Evolutionary conservation across 2,888 invertebrate genomes (phyloP), one percentile per base, ranked within the genome.

Genomic region (Lochmaea crataegi): DNA sequence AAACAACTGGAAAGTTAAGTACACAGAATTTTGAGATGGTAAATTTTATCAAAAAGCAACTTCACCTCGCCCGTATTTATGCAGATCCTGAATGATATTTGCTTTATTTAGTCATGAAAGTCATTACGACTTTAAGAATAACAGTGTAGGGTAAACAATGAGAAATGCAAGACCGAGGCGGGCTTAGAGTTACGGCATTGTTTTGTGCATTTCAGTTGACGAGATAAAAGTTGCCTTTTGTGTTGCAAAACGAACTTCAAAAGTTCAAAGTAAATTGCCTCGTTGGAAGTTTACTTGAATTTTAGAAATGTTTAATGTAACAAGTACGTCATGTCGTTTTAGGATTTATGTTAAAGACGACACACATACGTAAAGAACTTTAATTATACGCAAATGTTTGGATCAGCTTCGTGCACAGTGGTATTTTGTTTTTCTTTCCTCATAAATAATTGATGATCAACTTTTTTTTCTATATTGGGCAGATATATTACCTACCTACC

Each of bases 171-270:
- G 42, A 63, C 32, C 10, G 42, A 18, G 18, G 18, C 32, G 26
- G 41, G 41, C 61, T 63, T 63, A 16, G 41, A 58, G 58, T 58
- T 58, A 32, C 12, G n/a, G 61, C 41, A 63, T 63, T 63, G 61
- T 63, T 63, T 63, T 63, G 61, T 63, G 61, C 61, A 63, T 63
- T 63, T 63, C 61, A 63, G 41, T 63, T 38, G 61, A 63, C 42
- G 61, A 42, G 61, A 63, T 63, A 63, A 63, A 63, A 63, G 61
- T 63, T 63, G 12, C 42, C 61, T 63, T 63, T 63, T 63, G 42
- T 63, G 61, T 12, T 41, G 12, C 61, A 63, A 63, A 63, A 63
- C 61, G 61, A 63, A 42, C 61, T 63, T 38, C 42, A 42, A 11
- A 60, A 42, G 61, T 63, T 42, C 61, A 63, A 63, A 63, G 61